These are phyloP conservation scores for Cerastis rubricosa DNA, from an alignment of 2,888 invertebrate species.

Conservation along the genomic window DNA sequence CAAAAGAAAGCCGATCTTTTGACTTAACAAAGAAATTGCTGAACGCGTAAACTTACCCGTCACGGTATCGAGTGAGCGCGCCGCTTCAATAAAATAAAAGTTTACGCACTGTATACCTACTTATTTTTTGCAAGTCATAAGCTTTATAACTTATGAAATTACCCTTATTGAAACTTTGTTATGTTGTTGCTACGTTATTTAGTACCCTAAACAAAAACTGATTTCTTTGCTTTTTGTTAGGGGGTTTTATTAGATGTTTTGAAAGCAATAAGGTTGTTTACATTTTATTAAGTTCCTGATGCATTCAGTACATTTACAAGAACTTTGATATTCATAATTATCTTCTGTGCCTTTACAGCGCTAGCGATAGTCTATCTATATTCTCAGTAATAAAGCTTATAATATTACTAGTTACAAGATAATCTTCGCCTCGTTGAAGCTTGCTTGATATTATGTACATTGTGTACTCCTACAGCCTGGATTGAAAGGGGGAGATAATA, in stretches of 20 bases:
- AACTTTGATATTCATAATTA: not conserved
- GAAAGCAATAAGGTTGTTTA: slow-evolving; percentile 20
- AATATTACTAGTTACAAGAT: not conserved
- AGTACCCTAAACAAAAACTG: slow-evolving; percentile 37
- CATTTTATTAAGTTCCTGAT: slow-evolving; percentile 25
- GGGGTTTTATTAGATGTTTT: slow-evolving; percentile 32
- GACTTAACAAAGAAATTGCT: slow-evolving; percentile 78
- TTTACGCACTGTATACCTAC: slow-evolving; percentile 69
- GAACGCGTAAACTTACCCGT: slow-evolving; percentile 76
- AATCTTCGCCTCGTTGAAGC: slow-evolving; percentile 7
- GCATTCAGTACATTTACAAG: not conserved
- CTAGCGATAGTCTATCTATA: not conserved
- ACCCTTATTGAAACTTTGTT: slow-evolving; percentile 59
- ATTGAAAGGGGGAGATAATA: slow-evolving; percentile 59
- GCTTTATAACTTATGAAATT: slow-evolving; percentile 68
- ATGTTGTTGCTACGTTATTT: slow-evolving; percentile 47
- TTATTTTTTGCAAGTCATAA: slow-evolving; percentile 70
- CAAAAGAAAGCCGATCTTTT: slow-evolving; percentile 81
- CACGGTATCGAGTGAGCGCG: slow-evolving; percentile 72
- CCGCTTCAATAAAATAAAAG: slow-evolving; percentile 78
- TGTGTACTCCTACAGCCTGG: slow-evolving; percentile 27
- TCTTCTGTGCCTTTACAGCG: not conserved
- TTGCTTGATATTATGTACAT: not conserved
- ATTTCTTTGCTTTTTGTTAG: slow-evolving; percentile 44
- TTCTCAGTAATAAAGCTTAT: not conserved